These are phyloP conservation scores for Apocheima hispidaria DNA, from an alignment of 2,888 invertebrate genomes.

Conservation along the genomic window DNA sequence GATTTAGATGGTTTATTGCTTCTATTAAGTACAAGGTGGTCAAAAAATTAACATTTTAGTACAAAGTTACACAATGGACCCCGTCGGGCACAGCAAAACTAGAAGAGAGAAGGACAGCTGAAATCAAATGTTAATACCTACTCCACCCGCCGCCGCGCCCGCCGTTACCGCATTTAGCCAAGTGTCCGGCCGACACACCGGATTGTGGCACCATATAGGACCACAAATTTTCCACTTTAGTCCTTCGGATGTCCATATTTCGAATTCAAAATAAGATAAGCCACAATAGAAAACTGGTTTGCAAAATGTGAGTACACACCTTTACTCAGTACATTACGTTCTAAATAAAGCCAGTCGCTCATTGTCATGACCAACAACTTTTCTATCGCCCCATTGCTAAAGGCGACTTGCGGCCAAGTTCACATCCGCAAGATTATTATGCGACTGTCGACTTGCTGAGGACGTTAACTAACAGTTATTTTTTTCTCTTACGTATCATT, in stretches of 20 bases:
- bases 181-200: no score
- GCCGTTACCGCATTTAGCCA: no score
- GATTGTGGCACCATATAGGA: no score
- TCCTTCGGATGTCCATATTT: not conserved
- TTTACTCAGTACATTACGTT: conserved; percentile 8
- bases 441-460: conserved; percentile 38
- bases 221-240: not conserved
- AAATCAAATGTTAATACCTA: no score
- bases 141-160: no score
- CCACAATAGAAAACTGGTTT: not conserved
- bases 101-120: no score
- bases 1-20: no score
- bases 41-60: no score
- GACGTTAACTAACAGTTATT: conserved; percentile 20
- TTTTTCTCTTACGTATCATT: conserved; percentile 10
- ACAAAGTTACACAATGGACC: no score
- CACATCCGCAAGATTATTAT: conserved; percentile 46
- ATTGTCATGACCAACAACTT: conserved; percentile 50
- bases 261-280: not conserved
- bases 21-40: no score
- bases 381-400: conserved; percentile 41
- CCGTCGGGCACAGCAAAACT: no score
- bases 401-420: conserved; percentile 43
- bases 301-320: conserved; percentile 3
- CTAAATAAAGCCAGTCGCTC: conserved; percentile 23